A percentile compares a stretch with the other conserved stretches of the same genome.
Evolutionary conservation across 2,113 vertebrate genomes (phyloP).

Genomic region (Phoxinus phoxinus): DNA sequence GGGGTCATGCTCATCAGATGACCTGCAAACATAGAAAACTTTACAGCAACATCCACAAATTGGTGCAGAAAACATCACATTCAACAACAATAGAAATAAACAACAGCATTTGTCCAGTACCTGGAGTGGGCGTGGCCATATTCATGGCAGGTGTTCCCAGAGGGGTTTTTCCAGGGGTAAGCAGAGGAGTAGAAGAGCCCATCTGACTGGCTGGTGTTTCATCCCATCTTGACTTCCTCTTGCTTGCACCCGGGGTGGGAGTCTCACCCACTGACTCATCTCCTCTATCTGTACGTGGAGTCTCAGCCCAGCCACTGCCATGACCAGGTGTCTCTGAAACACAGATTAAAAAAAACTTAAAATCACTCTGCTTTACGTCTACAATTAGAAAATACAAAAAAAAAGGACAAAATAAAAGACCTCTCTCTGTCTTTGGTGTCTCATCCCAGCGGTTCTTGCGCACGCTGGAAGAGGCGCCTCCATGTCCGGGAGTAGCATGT

Average conservation of each 20-base stretch:
- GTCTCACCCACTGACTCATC: constrained; percentile 98
- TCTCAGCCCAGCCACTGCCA: constrained; percentile 97
- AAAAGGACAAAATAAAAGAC: constrained; percentile 62
- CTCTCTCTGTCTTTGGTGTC: constrained; percentile 96
- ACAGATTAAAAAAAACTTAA: not conserved
- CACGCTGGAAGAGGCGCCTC: constrained; percentile 92
- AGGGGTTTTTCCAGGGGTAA: constrained; percentile 96
- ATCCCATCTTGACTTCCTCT: constrained; percentile 98
- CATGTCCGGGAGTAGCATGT: constrained; percentile 93
- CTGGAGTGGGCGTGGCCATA: constrained; percentile 97
- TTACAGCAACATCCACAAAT: not conserved
- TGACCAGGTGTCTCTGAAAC: constrained; percentile 92
- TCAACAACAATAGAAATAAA: not conserved
- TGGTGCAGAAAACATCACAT: not conserved
- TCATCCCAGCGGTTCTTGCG: constrained; percentile 99
- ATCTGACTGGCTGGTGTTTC: constrained; percentile 97
- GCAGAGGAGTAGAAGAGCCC: constrained; percentile 94
- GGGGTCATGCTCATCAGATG: constrained; percentile 99
- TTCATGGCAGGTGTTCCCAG: constrained; percentile 98
- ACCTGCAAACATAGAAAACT: constrained; percentile 71
- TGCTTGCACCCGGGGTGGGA: constrained; percentile 95
- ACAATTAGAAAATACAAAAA: not conserved
- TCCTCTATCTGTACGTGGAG: constrained; percentile 93
- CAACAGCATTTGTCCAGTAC: constrained; percentile 66
- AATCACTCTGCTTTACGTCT: not conserved